Evolutionary conservation across 2,797 vertebrate genomes (phyloP).

Genomic region (Acanthurus tractus): DNA sequence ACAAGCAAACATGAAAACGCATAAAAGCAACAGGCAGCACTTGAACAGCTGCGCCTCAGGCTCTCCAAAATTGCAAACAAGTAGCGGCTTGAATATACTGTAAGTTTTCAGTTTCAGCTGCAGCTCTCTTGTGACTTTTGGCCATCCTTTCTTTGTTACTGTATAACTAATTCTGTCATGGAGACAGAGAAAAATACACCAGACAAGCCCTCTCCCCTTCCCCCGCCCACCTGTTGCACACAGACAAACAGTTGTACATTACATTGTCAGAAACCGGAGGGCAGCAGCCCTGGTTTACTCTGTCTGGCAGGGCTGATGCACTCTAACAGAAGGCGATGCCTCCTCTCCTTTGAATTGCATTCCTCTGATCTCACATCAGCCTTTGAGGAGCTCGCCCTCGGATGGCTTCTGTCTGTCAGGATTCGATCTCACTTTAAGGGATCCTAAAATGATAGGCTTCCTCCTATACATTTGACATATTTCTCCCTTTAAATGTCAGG

Average conservation of each 20-base stretch:
- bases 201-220: constrained; percentile 55
- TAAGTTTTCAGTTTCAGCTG: constrained; percentile 30
- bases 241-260: constrained; percentile 80
- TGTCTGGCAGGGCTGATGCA: constrained; percentile 67
- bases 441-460: no score
- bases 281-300: constrained; percentile 55
- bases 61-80: constrained; percentile 46
- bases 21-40: constrained; percentile 5
- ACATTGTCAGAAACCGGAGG: constrained; percentile 77
- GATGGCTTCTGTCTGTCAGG: constrained; percentile 44
- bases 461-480: no score
- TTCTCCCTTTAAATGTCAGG: not conserved
- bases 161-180: constrained; percentile 76
- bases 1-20: not conserved
- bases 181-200: constrained; percentile 77
- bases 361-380: constrained; percentile 71
- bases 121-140: constrained; percentile 41
- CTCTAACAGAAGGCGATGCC: constrained; percentile 71
- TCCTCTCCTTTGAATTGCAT: constrained; percentile 64
- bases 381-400: constrained; percentile 48
- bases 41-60: constrained; percentile 39
- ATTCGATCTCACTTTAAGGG: constrained; percentile 25
- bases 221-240: constrained; percentile 81
- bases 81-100: constrained; percentile 45
- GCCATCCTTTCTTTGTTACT: constrained; percentile 54